Base-by-base conservation (phyloP, 2,888 invertebrate genomes). In the Oxycera nigricornis region DNA sequence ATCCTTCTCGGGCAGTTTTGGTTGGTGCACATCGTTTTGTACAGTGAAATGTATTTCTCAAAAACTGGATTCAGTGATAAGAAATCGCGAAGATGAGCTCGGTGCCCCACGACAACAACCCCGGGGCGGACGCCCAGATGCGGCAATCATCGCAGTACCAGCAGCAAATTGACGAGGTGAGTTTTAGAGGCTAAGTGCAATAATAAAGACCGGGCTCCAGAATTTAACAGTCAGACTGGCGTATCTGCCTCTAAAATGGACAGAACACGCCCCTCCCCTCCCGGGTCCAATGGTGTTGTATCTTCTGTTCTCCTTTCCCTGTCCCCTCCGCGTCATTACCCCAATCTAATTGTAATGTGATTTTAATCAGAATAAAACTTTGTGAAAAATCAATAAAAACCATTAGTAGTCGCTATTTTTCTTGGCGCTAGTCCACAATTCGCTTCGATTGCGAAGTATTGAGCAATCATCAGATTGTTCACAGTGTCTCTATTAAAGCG, bases 141-240 rank as follows among this genome's bases (percentile, higher is more conserved):
- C 52, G 70, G 17, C 72, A 57, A 17, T 72, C 72, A 57, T 28
- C 57, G 57, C 72, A 35, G 22, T 26, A 30, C 7, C 67, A 68
- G 57, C 84, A 82, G 79, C 82, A 82, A 75, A 79, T 82, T 76
- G 83, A 82, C 77, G 86, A 86, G 87, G 80, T 83, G 81, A 78
- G 46, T 78, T 79, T 28, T 82, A 22, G 9, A 70, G 52, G 28
- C 41, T n/a, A n/a, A n/a, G n/a, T n/a, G n/a, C n/a, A n/a, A n/a
- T n/a, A n/a, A n/a, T n/a, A n/a, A 50, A 70, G 31, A 70, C n/a
- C 1, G 26, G 31, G 50, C 46, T 46, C 46, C 11, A 35, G 11
- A 6, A 35, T 35, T 35, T 35, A 35, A 35, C 35, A 35, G 35
- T 35, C 11, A 35, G 11, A 11, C 35, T 7, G 6, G 11, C 11